phyloP scores from a whole-genome alignment of 2,113 vertebrate species.

The Alosa alosa region DNA sequence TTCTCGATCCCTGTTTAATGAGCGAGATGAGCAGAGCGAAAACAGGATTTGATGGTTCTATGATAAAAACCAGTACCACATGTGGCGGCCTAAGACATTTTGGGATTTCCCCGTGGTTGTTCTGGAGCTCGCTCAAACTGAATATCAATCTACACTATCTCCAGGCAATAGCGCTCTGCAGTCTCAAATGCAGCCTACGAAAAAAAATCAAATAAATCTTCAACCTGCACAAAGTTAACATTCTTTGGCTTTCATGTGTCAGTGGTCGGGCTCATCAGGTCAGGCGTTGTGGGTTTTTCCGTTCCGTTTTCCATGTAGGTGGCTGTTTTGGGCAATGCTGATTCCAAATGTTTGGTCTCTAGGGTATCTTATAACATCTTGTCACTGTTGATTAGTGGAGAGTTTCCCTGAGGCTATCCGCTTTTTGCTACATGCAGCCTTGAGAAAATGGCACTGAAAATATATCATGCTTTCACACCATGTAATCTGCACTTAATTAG shows the following conservation, averaged over 20 bases:
- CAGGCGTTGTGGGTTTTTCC: neutral
- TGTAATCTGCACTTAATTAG: neutral
- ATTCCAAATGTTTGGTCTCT: neutral
- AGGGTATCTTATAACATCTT: neutral
- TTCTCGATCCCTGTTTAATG: neutral
- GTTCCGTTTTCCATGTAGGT: neutral
- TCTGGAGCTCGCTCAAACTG: constrained; percentile 18
- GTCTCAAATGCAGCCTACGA: neutral
- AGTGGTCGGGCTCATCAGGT: neutral
- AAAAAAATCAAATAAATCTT: neutral
- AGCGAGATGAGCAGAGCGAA: neutral
- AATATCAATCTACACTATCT: neutral
- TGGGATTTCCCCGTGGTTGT: constrained; percentile 31
- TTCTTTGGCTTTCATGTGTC: neutral
- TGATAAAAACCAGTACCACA: constrained; percentile 41
- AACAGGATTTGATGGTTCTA: constrained; percentile 34
- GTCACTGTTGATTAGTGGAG: neutral
- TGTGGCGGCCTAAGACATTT: constrained; percentile 2
- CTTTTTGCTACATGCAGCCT: neutral
- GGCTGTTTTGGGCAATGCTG: neutral
- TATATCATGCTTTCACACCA: neutral
- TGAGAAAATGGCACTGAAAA: neutral
- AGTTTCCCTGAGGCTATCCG: neutral
- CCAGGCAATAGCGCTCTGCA: neutral
- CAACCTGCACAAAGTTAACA: neutral